phyloP scores from a whole-genome alignment of 2,888 invertebrate genomes.

The Ethmia dodecea region DNA sequence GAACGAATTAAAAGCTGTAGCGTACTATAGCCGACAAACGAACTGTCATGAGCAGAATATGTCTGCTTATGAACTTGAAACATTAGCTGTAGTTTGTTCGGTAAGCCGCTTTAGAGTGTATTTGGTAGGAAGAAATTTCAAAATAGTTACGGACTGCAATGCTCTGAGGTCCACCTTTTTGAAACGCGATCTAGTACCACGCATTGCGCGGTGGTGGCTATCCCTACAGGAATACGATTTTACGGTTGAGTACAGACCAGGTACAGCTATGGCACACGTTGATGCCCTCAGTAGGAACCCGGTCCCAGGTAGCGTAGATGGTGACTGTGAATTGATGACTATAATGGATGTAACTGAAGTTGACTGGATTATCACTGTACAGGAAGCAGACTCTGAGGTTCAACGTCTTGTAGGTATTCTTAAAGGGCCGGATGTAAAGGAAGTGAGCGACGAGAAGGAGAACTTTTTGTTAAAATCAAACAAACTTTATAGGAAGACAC shows the following conservation, averaged over 20 bases:
- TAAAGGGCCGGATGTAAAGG: conserved; percentile 7
- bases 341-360: neutral
- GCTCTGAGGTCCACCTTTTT: too few species aligned
- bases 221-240: conserved; percentile 30
- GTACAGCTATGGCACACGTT: conserved; percentile 28
- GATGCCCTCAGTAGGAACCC: conserved; percentile 32
- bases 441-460: conserved; percentile 8
- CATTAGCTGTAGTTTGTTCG: conserved; percentile 33
- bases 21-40: conserved; percentile 30
- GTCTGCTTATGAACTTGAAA: conserved; percentile 34
- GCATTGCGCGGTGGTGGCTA: conserved; percentile 23
- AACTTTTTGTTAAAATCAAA: conserved; percentile 9
- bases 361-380: conserved; percentile 14
- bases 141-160: too few species aligned
- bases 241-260: conserved; percentile 22
- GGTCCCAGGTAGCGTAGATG: too few species aligned
- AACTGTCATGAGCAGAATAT: conserved; percentile 29
- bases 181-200: conserved; percentile 13
- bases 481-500: conserved; percentile 7
- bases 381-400: conserved; percentile 14
- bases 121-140: conserved; percentile 23
- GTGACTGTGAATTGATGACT: neutral
- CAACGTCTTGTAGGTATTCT: conserved; percentile 12
- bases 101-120: conserved; percentile 31
- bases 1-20: conserved; percentile 19